Base-by-base conservation (phyloP, 2,113 vertebrate genomes). In the Syngnathoides biaculeatus region DNA sequence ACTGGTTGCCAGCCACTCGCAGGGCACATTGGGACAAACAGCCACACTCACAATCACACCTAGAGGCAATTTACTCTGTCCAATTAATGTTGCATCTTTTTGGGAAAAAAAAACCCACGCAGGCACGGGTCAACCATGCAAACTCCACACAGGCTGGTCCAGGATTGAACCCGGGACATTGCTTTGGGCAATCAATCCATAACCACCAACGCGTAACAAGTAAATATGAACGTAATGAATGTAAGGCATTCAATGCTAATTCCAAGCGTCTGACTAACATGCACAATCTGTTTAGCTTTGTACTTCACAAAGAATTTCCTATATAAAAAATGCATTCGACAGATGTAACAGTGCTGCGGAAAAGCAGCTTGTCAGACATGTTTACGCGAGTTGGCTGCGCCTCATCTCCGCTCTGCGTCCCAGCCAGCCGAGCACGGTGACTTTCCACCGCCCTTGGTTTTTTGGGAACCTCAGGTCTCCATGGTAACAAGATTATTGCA, bases 401-500 rank as follows among this genome's bases (percentile, higher is more conserved):
- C 8, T 64, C n/a, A 13, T 79, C n/a, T 71, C 68, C 30, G 26
- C 45, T 42, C 63, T 67, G 39, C 43, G 64, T 81, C 79, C 69
- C 79, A 82, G 77, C 69, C 75, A 69, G 63, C 59, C 67, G 56
- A 57, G 66, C 65, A 65, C 45, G 45, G 74, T 88, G 86, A 87
- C 88, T 87, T 90, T 90, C 78, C 76, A 43, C 60, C 35, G 84
- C 79, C 89, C 88, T 91, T 91, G 86, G 82, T 84, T 89, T 88
- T 85, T 87, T 84, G 69, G 78, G 84, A 85, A 82, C 77, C 64
- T 80, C 70, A 6, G 74, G 82, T 91, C 87, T 85, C 89, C 86
- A 90, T 88, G 80, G 90, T 86, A 90, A 91, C 87, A 84, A 78
- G 82, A 86, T 86, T 89, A 87, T 88, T 86, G 84, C 86, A 85